Evolutionary conservation across 2,797 vertebrate genomes (phyloP).

Genomic region (Platalea minor): DNA sequence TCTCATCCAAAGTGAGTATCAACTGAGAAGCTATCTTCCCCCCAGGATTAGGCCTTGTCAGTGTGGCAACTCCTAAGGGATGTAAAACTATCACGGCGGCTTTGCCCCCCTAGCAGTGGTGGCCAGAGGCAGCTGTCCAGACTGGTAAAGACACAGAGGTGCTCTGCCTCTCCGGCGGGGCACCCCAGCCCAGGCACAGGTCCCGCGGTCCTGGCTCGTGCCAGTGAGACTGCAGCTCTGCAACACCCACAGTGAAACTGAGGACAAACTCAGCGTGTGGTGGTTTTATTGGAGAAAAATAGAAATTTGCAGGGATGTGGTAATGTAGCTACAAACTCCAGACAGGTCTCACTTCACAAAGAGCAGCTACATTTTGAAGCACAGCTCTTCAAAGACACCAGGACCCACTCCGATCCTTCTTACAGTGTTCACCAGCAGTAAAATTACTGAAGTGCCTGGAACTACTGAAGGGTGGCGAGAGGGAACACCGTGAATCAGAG

Average conservation of each 20-base stretch:
- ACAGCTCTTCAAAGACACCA: not conserved
- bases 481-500: not conserved
- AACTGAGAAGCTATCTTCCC: not conserved
- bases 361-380: not conserved
- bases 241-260: not conserved
- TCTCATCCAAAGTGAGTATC: not conserved
- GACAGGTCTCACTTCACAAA: not conserved
- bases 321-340: not conserved
- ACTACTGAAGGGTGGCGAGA: not conserved
- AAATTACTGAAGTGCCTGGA: not conserved
- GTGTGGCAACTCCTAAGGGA: not conserved
- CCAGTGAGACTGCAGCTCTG: not conserved
- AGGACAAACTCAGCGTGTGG: not conserved
- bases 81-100: not conserved
- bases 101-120: rapidly evolving
- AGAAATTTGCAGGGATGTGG: not conserved
- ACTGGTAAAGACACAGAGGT: too few relatives aligned
- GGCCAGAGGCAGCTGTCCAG: not conserved
- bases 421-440: not conserved
- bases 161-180: rapidly evolving
- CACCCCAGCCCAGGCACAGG: too few relatives aligned
- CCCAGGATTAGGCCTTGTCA: not conserved
- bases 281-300: not conserved
- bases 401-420: not conserved
- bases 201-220: rapidly evolving